Base-by-base conservation (phyloP, 1,140 invertebrate genomes). In the Tetramorium parvispinum region DNA sequence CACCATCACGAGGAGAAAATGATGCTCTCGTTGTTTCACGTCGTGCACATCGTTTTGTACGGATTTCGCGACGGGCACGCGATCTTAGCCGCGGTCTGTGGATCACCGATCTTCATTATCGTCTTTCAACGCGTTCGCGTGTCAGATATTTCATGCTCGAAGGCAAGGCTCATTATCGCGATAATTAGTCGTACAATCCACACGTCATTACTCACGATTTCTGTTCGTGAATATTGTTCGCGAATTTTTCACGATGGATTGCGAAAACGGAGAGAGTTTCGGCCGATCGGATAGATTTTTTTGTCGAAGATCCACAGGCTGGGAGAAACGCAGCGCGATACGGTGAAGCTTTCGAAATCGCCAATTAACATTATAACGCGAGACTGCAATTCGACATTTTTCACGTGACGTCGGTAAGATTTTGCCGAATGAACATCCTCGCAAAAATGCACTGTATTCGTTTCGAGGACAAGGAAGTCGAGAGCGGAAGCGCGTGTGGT, bases 41-140 rank as follows among this genome's bases (percentile, higher is more conserved):
- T 68, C 21, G 40, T 49, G 65, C 65, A 3, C 13, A 10, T 51
- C 27, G 27, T 51, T 77, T 86, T 65, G 24, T 51, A 11, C 16
- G 8, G 37, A 77, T 86, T 61, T 89, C 87, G 27, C 75, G 16
- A 27, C 7, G 18, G 11, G 16, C 83, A 89, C 85, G 88, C 88
- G 77, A 89, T 86, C 5, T 13, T 75, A 21, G 6, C 24, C 27
- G 16, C 46, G 63, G n/a, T 18, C n/a, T 63, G 40, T 51, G 43
- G 57, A 76, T 59, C 24, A 73, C 53, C 21, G 57, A 85, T 78
- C 21, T 53, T 32, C 53, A 76, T 85, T 37, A 65, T 63, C 21
- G 32, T 63, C 46, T 75, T 27, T 55, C 13, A 55, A 37, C 18
- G 40, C 11, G 49, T 21, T 77, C 18, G 79, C 78, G 49, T 83